Evolutionary conservation across 2,888 invertebrate genomes (phyloP).

Genomic region (Dicroscelio sp.): DNA sequence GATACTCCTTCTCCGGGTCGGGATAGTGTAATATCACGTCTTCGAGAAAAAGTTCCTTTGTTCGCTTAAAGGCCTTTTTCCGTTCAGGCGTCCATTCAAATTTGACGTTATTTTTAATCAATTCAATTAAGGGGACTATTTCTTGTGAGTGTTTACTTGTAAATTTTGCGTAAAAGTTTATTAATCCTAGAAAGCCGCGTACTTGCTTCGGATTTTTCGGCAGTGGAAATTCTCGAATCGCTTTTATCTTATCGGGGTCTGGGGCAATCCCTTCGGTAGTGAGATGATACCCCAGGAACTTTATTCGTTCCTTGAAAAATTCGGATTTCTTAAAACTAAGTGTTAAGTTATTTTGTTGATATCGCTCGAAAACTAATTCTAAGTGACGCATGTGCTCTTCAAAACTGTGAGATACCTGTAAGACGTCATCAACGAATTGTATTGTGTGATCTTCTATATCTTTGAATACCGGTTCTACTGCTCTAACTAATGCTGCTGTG

Average conservation of each 20-base stretch:
- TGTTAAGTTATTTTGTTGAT: too few relatives aligned
- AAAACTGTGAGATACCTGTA: background rate
- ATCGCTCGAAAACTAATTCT: background rate
- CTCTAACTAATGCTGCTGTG: too few relatives aligned
- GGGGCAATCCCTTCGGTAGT: background rate
- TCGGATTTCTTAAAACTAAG: too few relatives aligned
- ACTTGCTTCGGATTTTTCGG: background rate
- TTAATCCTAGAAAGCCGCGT: background rate
- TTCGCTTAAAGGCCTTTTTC: background rate
- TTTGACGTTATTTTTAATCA: slow-evolving; percentile 43
- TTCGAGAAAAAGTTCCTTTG: background rate
- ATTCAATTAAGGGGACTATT: slow-evolving; percentile 36
- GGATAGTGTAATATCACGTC: background rate
- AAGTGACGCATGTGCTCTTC: background rate
- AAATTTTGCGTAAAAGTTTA: slow-evolving; percentile 3
- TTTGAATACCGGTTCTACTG: background rate
- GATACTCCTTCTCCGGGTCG: background rate
- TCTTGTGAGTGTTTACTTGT: background rate
- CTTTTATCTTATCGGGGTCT: background rate
- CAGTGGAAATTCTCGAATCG: background rate
- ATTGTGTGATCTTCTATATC: background rate
- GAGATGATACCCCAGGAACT: background rate
- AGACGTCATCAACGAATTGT: background rate
- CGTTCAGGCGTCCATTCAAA: background rate
- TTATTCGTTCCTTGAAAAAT: too few relatives aligned